phyloP scores from a whole-genome alignment of 2,797 vertebrate species.

The Chlorospingus flavigularis region DNA sequence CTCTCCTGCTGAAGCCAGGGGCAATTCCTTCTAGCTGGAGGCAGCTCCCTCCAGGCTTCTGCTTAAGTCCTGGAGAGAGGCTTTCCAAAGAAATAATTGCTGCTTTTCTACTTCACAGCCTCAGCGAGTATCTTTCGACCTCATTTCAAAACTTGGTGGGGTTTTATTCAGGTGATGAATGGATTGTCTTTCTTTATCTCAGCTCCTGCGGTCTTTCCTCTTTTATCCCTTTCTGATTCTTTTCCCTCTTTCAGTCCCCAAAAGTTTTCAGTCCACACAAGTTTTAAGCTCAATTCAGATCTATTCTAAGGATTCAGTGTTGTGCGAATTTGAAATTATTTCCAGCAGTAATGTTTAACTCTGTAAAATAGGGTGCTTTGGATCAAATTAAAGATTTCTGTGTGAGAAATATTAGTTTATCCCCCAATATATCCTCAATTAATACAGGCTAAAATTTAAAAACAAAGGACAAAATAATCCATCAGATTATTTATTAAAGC shows the following conservation, averaged over 20 bases:
- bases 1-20: conserved; percentile 43
- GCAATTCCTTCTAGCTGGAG: conserved; percentile 56
- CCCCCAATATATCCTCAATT: neutral
- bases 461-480: neutral
- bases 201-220: conserved; percentile 60
- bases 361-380: conserved; percentile 42
- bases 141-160: conserved; percentile 50
- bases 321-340: conserved; percentile 56
- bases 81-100: conserved; percentile 74
- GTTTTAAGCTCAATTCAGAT: conserved; percentile 66
- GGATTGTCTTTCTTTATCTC: conserved; percentile 66
- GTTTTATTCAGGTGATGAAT: conserved; percentile 65
- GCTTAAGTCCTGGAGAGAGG: conserved; percentile 65
- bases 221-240: conserved; percentile 47
- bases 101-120: conserved; percentile 61
- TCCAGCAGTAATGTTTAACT: conserved; percentile 26
- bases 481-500: neutral
- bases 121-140: conserved; percentile 60
- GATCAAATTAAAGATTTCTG: conserved; percentile 21
- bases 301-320: conserved; percentile 18
- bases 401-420: neutral
- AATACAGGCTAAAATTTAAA: neutral
- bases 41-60: conserved; percentile 66
- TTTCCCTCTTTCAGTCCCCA: conserved; percentile 38
- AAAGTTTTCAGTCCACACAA: neutral